Percentiles rank a stretch among this genome's conserved stretches.
phyloP scores from a whole-genome alignment of 92 coral and sea anemone genomes.

The Montipora capitata region DNA sequence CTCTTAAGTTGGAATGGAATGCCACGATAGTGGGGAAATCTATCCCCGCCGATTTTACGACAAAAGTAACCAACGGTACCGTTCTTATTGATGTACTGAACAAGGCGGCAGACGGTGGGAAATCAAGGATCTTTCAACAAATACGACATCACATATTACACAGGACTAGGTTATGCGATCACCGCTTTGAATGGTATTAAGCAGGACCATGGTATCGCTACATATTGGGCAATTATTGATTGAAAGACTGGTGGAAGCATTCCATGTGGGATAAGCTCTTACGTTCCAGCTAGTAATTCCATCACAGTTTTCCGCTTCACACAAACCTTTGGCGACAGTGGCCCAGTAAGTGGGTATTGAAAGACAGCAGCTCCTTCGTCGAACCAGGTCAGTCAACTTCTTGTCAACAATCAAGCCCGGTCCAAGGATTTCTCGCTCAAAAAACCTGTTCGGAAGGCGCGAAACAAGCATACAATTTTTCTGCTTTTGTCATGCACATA shows the following conservation, averaged over 20 bases:
- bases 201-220: neutral
- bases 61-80: constrained; percentile 31
- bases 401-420: no score
- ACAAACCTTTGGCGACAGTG: neutral
- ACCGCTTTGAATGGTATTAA: constrained; percentile 34
- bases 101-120: constrained; percentile 30
- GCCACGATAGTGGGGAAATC: neutral
- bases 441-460: no score
- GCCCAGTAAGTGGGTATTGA: constrained; percentile 15
- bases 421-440: no score
- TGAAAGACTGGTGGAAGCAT: neutral
- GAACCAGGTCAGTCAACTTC: neutral
- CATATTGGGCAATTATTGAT: constrained; percentile 22
- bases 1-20: constrained; percentile 41
- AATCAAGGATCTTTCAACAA: constrained; percentile 29
- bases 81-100: constrained; percentile 30
- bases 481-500: no score
- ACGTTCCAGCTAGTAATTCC: constrained; percentile 16
- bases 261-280: constrained; percentile 19
- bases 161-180: constrained; percentile 5
- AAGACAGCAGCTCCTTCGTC: neutral
- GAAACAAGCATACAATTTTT: no score
- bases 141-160: constrained; percentile 24
- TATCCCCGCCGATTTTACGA: constrained; percentile 2
- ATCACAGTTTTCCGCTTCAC: constrained; percentile 15